A percentile compares a stretch with the other conserved stretches of the same genome.
phyloP scores from a whole-genome alignment of 2,888 invertebrate species.

The Idaea dimidiata region DNA sequence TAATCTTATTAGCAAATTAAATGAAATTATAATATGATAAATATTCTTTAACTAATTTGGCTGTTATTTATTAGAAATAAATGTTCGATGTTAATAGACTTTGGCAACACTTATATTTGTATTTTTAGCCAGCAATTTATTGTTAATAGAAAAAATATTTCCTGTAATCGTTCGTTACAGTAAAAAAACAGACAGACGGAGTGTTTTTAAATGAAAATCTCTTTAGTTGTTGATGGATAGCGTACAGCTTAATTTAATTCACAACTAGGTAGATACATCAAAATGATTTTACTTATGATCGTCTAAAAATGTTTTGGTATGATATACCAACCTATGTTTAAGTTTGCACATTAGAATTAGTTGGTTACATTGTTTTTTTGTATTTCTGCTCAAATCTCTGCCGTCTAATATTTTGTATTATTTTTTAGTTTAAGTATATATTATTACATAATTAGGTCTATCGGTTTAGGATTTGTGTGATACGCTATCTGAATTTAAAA shows the following conservation, averaged over 20 bases:
- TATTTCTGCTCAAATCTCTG: constrained; percentile 65
- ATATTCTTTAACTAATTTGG: neutral
- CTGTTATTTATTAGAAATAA: neutral
- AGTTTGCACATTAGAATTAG: constrained; percentile 16
- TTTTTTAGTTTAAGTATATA: constrained; percentile 35
- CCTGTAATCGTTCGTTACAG: constrained; percentile 28
- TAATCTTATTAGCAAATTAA: neutral
- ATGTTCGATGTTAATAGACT: constrained; percentile 2
- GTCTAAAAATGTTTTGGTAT: neutral
- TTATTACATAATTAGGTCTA: constrained; percentile 32
- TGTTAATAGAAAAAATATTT: constrained; percentile 22
- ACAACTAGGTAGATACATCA: neutral
- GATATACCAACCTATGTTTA: neutral
- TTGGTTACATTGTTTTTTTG: constrained; percentile 39
- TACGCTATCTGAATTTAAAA: too few species aligned
- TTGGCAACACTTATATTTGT: constrained; percentile 15
- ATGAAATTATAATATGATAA: neutral
- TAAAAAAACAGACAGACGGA: neutral
- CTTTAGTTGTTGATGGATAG: neutral
- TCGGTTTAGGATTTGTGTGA: too few species aligned
- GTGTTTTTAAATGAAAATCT: neutral
- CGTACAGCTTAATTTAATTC: neutral
- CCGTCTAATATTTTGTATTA: constrained; percentile 29
- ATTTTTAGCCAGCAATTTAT: neutral
- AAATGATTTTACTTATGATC: neutral